Base-by-base conservation (phyloP, 2,888 invertebrate genomes). In the Limulus polyphemus region DNA sequence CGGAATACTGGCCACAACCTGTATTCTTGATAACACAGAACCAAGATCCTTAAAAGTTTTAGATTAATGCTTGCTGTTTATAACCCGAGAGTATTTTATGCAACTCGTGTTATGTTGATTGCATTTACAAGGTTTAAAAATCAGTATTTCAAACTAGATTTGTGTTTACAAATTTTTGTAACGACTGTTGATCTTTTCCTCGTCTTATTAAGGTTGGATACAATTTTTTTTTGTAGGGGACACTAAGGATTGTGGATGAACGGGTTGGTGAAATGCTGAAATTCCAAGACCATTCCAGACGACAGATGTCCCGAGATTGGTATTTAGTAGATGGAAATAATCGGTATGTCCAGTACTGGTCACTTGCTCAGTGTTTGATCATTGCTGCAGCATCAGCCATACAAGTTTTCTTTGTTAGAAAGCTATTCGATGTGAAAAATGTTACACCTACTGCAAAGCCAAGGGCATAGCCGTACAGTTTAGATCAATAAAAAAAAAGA, bases 381-480 rank as follows among this genome's bases (percentile, higher is more conserved):
- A 88, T 95, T 67, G 78, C 86, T 57, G 81, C 83, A 1, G 88
- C 92, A 0, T 88, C 88, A 11, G 81, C 85, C 1, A 75, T 86
- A 57, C 90, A 90, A 77, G 91, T 93, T 1, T 89, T 85, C 75
- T 93, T 93, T 76, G 87, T 95, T 13, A 83, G 90, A 68, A 89
- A 90, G 79, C 79, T 95, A 12, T 95, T 95, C 56, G 87, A 90
- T 73, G 83, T 86, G 0, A 88, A 86, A 74, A 71, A 69, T 58
- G 65, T 66, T n/a, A 66, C 66, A 49, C 66, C 66, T 10, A 66
- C 65, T 3, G 59, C 65, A 32, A 67, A 67, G 57, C 65, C 67
- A 47, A 59, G 67, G 61, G 65, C 65, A 60, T 67, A 32, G 7
- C 32, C 32, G 7, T 32, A 2, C 32, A 32, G 32, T 32, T 32